Percentiles rank a stretch among this genome's conserved stretches.
Evolutionary conservation across 2,113 vertebrate genomes (phyloP).

Genomic region (Silurus asotus): DNA sequence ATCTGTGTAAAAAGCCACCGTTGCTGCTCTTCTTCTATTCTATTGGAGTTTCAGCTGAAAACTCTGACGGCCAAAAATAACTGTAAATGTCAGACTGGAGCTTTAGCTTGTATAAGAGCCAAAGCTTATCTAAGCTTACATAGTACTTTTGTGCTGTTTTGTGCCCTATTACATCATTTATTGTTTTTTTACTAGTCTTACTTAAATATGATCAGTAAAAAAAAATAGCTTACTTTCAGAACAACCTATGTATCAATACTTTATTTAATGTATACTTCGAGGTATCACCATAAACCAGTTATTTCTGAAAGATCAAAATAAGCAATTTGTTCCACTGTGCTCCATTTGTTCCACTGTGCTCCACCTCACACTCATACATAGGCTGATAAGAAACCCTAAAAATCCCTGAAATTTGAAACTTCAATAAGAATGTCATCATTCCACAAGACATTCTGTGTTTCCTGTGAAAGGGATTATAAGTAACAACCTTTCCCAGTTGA

Average conservation of each 20-base stretch:
- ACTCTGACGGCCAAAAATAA: slow-evolving; percentile 15
- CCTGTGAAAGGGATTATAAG: neutral
- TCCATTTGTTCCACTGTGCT: neutral
- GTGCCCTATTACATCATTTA: neutral
- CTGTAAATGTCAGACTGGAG: slow-evolving; percentile 12
- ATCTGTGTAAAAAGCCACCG: slow-evolving; percentile 30
- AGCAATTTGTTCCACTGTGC: slow-evolving; percentile 10
- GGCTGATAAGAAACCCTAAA: slow-evolving; percentile 19
- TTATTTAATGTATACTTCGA: neutral
- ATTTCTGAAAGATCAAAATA: neutral
- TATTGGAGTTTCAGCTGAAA: slow-evolving; percentile 26
- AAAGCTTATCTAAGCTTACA: neutral
- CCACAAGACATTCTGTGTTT: slow-evolving; percentile 24
- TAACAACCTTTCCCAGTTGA: slow-evolving; percentile 31
- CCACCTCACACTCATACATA: neutral
- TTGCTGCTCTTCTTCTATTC: neutral
- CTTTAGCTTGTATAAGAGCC: neutral
- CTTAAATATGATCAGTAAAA: neutral
- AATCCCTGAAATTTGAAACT: slow-evolving; percentile 20
- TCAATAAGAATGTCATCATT: slow-evolving; percentile 26
- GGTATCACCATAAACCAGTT: neutral
- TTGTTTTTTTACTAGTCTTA: neutral
- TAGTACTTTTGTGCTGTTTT: neutral
- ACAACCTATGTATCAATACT: neutral
- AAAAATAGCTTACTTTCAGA: neutral